phyloP scores from a whole-genome alignment of 2,797 vertebrate species.

The Psittacula echo region DNA sequence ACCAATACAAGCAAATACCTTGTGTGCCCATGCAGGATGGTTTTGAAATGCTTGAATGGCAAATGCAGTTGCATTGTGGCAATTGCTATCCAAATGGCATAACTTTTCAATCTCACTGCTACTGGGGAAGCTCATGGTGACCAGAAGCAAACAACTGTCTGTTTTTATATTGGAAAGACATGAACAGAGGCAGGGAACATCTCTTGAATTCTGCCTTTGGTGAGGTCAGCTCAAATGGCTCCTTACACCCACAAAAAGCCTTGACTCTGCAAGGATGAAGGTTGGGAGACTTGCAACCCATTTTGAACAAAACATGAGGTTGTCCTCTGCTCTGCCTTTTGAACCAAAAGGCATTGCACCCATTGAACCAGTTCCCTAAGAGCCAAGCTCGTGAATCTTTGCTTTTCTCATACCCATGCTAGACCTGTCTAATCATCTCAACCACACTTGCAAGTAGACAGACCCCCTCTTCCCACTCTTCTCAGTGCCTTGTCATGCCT shows the following conservation, averaged over 20 bases:
- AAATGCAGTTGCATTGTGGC: background rate
- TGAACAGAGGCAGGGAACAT: background rate
- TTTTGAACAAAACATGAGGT: background rate
- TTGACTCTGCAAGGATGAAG: background rate
- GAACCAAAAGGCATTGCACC: background rate
- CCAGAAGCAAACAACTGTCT: background rate
- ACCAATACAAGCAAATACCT: background rate
- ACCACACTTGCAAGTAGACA: background rate
- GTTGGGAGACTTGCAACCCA: background rate
- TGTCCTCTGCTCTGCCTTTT: background rate
- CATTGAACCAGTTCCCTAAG: background rate
- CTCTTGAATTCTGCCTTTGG: background rate
- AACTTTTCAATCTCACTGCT: background rate
- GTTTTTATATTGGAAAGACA: background rate
- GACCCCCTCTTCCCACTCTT: background rate
- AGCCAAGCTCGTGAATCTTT: background rate
- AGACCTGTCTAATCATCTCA: background rate
- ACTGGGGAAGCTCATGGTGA: background rate
- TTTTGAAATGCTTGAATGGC: background rate
- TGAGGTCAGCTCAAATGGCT: background rate
- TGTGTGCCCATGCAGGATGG: background rate
- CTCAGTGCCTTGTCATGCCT: background rate
- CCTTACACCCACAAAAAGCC: background rate
- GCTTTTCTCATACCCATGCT: fast-evolving
- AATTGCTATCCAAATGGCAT: background rate